These are phyloP conservation scores for Ormyrus nitidulus DNA, from an alignment of 2,888 invertebrate species.

Conservation along the genomic window DNA sequence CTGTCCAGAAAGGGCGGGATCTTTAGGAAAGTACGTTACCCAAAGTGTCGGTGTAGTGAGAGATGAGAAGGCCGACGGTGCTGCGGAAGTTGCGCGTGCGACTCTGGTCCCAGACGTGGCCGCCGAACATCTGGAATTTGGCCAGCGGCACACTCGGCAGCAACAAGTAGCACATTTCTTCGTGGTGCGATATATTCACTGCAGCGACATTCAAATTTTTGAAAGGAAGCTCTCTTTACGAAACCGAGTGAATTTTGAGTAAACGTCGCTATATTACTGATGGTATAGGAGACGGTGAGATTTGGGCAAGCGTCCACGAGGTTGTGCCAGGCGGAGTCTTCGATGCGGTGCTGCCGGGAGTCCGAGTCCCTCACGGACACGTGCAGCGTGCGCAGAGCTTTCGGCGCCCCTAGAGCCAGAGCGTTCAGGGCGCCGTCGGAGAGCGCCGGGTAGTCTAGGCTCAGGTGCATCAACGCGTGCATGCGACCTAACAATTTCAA, in stretches of 20 bases:
- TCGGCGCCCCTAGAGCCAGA: constrained; percentile 72
- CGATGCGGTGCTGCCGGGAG: constrained; percentile 73
- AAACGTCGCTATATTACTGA: constrained; percentile 62
- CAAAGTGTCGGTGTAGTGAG: constrained; percentile 74
- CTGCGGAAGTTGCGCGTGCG: constrained; percentile 75
- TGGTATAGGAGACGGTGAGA: constrained; percentile 73
- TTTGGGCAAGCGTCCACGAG: constrained; percentile 73
- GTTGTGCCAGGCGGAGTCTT: constrained; percentile 74
- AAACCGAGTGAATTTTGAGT: background rate
- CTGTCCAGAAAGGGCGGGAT: too few relatives aligned
- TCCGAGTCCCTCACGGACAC: constrained; percentile 75
- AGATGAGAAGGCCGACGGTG: constrained; percentile 73
- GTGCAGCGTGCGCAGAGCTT: constrained; percentile 70
- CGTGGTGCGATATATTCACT: constrained; percentile 76
- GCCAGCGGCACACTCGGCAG: constrained; percentile 75
- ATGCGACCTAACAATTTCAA: constrained; percentile 72
- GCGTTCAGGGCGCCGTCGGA: constrained; percentile 74
- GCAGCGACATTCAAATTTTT: constrained; percentile 42
- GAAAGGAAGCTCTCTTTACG: background rate
- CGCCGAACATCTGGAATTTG: constrained; percentile 75
- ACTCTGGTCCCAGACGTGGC: constrained; percentile 76
- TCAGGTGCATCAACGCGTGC: constrained; percentile 70
- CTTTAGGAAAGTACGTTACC: constrained; percentile 65
- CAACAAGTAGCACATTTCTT: constrained; percentile 75
- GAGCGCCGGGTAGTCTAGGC: constrained; percentile 76